A percentile compares a stretch with the other conserved stretches of the same genome.
phyloP scores from a whole-genome alignment of 2,888 invertebrate genomes.

The Pyrgus malvae region DNA sequence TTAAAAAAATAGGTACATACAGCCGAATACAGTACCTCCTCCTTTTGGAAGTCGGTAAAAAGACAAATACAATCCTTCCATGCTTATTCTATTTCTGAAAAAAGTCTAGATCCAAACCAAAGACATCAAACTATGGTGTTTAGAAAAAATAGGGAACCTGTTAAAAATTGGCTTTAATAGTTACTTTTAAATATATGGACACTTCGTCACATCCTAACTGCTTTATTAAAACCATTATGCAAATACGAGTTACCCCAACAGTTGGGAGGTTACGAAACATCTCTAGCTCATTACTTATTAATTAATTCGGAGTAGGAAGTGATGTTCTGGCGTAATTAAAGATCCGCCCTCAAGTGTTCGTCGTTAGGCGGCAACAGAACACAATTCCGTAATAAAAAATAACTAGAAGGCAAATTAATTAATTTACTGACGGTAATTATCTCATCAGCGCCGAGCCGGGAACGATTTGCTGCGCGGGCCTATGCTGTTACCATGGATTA shows the following conservation, averaged over 20 bases:
- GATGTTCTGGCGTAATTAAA: constrained; percentile 25
- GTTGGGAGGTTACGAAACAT: constrained; percentile 21
- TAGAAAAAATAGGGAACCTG: too few relatives aligned
- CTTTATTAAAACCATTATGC: constrained; percentile 24
- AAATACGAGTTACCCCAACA: constrained; percentile 21
- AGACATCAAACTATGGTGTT: too few relatives aligned
- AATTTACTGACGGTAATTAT: constrained; percentile 77
- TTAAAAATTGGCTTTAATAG: too few relatives aligned
- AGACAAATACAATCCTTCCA: too few relatives aligned
- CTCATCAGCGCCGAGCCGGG: constrained; percentile 68
- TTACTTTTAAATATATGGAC: too few relatives aligned
- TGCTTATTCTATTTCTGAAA: too few relatives aligned
- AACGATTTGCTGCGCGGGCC: constrained; percentile 51
- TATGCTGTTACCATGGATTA: background rate
- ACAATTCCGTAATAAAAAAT: constrained; percentile 63
- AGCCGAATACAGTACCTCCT: too few relatives aligned
- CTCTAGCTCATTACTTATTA: constrained; percentile 24
- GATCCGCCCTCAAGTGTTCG: constrained; percentile 20
- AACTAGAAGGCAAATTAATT: constrained; percentile 69
- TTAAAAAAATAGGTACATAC: too few relatives aligned
- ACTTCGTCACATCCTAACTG: too few relatives aligned
- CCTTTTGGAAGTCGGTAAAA: too few relatives aligned
- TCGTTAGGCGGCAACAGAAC: constrained; percentile 37
- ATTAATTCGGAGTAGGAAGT: constrained; percentile 27
- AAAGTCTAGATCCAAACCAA: too few relatives aligned